Evolutionary conservation across 2,113 vertebrate genomes (phyloP), one percentile per base, ranked within the genome.

Genomic region (Pseudorasbora parva): DNA sequence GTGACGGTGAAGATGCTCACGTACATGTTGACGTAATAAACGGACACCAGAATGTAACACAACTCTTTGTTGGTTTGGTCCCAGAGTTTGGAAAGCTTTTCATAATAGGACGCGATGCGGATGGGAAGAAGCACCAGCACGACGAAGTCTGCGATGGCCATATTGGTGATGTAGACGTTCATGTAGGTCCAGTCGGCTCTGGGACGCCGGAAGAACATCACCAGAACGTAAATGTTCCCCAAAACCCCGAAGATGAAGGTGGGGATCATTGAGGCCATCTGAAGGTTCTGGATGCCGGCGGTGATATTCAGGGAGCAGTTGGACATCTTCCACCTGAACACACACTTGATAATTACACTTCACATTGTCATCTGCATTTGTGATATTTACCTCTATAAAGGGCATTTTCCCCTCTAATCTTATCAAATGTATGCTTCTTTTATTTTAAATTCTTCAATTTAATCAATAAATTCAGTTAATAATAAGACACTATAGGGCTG

Each of bases 141-240:
- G 45, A 87, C 90, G 14, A 89, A 89, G 89, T 96, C 95, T 0
- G 95, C 91, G 0, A 87, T 0, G 0, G 93, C 86, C 79, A 96
- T 92, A 85, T 91, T 95, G 86, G 86, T 90, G 92, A 95, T 93
- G 87, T 95, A 96, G 71, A 96, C 54, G 25, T 88, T 92, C 23
- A 94, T 93, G 89, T 95, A 92, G 0, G 91, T 95, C 94, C 94
- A 95, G 0, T 25, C 15, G 0, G 25, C 90, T 68, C 54, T 91
- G 87, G 93, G 30, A 57, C 83, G 93, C 82, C 78, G 80, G 88
- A 89, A 93, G 86, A 96, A 93, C 17, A 92, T 87, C 91, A 93
- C 93, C 68, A 96, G 82, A 0, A 95, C 93, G 56, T 90, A 9
- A 0, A 21, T 0, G 0, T 95, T 96, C 19, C 60, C 76, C 60